phyloP scores from a whole-genome alignment of 2,888 invertebrate species.

The Leucania comma region DNA sequence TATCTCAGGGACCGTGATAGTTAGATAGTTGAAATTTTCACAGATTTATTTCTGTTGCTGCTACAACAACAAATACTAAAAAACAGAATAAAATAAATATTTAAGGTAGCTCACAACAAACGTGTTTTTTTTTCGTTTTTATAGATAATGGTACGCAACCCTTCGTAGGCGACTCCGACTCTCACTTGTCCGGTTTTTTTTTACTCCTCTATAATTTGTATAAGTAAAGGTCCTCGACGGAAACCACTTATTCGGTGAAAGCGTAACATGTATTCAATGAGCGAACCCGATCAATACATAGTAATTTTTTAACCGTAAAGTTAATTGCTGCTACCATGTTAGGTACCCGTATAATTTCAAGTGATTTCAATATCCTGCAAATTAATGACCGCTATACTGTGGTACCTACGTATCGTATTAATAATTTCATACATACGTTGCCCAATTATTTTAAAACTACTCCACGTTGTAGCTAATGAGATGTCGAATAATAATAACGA shows the following conservation, averaged over 20 bases:
- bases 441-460: constrained; percentile 61
- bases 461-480: constrained; percentile 58
- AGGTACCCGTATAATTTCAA: constrained; percentile 56
- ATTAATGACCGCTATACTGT: constrained; percentile 32
- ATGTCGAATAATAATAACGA: constrained; percentile 62
- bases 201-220: constrained; percentile 44
- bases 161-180: no score
- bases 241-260: constrained; percentile 54
- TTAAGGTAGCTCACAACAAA: no score
- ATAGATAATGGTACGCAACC: no score
- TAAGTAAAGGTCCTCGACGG: constrained; percentile 30
- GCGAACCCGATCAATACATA: constrained; percentile 53
- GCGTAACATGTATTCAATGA: constrained; percentile 46
- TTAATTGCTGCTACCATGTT: constrained; percentile 50
- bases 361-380: constrained; percentile 57
- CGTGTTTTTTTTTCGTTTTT: no score
- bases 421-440: constrained; percentile 44
- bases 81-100: no score
- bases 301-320: constrained; percentile 52
- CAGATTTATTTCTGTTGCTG: no score
- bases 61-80: no score
- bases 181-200: constrained; percentile 9
- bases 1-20: no score
- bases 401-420: constrained; percentile 26
- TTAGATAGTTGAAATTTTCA: no score